Percentiles rank a stretch among this genome's conserved stretches.
phyloP scores from a whole-genome alignment of 2,888 invertebrate species.

The Hydrotaea cyrtoneurina region DNA sequence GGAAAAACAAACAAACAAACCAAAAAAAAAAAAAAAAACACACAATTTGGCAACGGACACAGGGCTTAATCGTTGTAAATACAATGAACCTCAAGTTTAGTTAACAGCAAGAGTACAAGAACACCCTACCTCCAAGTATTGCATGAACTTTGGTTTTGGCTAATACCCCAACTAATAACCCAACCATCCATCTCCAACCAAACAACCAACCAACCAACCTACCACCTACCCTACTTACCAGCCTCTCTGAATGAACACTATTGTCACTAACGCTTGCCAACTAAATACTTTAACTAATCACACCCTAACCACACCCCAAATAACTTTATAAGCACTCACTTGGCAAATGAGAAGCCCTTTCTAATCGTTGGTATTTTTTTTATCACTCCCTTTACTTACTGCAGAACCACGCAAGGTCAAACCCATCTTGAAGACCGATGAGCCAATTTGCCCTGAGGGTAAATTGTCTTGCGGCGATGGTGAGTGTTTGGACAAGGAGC shows the following conservation, averaged over 20 bases:
- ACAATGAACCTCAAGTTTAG: conserved; percentile 39
- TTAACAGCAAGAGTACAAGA: conserved; percentile 52
- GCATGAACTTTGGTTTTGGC: conserved; percentile 72
- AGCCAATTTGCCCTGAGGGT: conserved; percentile 94
- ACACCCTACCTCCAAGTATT: conserved; percentile 36
- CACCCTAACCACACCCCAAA: conserved; percentile 29
- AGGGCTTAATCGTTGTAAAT: conserved; percentile 69
- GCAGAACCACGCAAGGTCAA: conserved; percentile 94
- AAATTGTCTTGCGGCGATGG: conserved; percentile 95
- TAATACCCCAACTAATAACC: conserved; percentile 56
- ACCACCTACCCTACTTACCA: conserved; percentile 58
- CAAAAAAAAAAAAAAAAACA: conserved; percentile 69
- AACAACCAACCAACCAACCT: conserved; percentile 70
- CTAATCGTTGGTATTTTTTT: not conserved
- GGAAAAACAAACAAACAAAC: conserved; percentile 66
- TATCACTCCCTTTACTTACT: not conserved
- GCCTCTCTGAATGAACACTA: conserved; percentile 64
- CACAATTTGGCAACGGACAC: conserved; percentile 65
- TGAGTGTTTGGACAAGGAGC: conserved; percentile 94
- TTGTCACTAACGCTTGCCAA: conserved; percentile 52
- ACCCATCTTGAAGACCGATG: conserved; percentile 95
- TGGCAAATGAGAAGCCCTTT: not conserved
- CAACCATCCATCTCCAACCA: conserved; percentile 38
- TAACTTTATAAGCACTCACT: not conserved
- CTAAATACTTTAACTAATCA: conserved; percentile 33